These are phyloP conservation scores for Pterophyllum scalare DNA, from an alignment of 2,113 vertebrate genomes.

Conservation along the genomic window DNA sequence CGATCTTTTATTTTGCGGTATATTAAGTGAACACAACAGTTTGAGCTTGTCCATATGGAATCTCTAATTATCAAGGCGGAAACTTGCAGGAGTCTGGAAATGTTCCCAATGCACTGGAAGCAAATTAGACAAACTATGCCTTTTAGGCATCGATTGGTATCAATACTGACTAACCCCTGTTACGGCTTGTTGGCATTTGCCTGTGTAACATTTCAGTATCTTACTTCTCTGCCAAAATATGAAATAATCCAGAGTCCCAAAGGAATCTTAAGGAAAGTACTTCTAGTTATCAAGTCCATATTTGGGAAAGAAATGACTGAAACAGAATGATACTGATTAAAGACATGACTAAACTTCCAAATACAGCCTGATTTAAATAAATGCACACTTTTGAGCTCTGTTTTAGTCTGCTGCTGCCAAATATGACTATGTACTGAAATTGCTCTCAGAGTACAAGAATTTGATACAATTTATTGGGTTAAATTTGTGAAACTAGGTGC, in stretches of 20 bases:
- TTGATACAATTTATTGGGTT: constrained; percentile 9
- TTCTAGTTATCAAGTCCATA: neutral
- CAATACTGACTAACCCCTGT: neutral
- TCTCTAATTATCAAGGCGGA: neutral
- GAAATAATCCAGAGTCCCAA: neutral
- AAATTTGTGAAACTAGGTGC: constrained; percentile 29
- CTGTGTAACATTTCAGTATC: neutral
- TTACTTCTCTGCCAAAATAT: neutral
- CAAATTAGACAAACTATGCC: neutral
- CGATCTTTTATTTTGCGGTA: neutral
- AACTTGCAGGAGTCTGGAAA: neutral
- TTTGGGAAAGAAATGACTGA: neutral
- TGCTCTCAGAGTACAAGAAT: neutral
- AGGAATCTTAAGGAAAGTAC: neutral
- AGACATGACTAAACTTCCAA: neutral
- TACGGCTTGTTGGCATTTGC: neutral
- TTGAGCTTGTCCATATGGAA: neutral
- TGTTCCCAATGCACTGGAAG: neutral
- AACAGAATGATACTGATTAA: constrained; percentile 1
- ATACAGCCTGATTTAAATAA: constrained; percentile 1
- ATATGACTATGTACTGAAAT: neutral
- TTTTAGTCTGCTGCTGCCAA: neutral
- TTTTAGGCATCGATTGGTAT: neutral
- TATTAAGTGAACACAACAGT: neutral
- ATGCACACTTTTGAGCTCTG: neutral